Percentiles rank a stretch among this genome's conserved stretches.
Conservation (phyloP, 2,888 invertebrate species). For the Seira sanloemensis region DNA sequence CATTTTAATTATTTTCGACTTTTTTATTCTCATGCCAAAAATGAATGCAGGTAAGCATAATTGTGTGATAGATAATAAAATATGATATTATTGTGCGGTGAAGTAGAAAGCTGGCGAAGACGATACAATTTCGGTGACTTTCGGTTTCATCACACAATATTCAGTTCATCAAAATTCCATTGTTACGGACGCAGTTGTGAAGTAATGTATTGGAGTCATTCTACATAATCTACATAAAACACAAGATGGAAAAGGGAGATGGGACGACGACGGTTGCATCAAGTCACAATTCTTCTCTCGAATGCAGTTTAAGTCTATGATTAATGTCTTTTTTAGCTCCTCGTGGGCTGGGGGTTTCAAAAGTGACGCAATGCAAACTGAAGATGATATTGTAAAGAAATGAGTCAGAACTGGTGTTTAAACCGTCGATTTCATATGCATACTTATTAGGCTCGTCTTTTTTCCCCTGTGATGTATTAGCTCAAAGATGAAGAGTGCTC, state of each 20-base stretch:
- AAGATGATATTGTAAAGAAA: constrained; percentile 2
- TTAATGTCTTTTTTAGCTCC: constrained; percentile 1
- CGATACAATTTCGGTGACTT: neutral
- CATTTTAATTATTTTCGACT: too few species aligned
- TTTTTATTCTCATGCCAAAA: too few species aligned
- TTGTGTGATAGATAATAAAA: too few species aligned
- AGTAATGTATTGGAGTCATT: neutral
- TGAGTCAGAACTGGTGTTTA: constrained; percentile 25
- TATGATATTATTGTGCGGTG: too few species aligned
- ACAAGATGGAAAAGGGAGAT: neutral
- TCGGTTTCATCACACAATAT: neutral
- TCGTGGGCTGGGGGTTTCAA: neutral
- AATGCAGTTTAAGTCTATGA: neutral
- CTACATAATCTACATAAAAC: neutral
- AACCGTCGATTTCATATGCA: neutral
- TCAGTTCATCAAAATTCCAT: neutral
- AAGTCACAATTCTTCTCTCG: neutral
- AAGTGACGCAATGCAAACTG: neutral
- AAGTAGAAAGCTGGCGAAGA: neutral
- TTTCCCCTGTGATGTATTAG: neutral
- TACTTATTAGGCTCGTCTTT: constrained; percentile 1
- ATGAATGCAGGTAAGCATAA: too few species aligned
- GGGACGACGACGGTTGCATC: neutral
- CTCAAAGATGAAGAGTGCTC: constrained; percentile 44
- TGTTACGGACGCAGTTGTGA: neutral